A percentile compares a stretch with the other conserved stretches of the same genome.
phyloP scores from a whole-genome alignment of 1,140 invertebrate species.

The Nilaparvata lugens region DNA sequence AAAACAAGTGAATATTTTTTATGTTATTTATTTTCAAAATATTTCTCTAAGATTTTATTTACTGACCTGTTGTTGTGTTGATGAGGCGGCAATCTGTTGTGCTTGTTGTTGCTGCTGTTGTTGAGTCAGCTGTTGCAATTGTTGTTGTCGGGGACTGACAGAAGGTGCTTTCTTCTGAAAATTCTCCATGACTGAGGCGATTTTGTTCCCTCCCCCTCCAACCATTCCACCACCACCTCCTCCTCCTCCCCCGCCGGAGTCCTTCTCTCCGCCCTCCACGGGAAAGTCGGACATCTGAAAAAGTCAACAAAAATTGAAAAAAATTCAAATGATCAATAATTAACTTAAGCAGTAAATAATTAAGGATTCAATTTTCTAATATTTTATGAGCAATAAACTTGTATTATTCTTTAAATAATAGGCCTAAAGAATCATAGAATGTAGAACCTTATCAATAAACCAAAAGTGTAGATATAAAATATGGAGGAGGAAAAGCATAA shows the following conservation, averaged over 20 bases:
- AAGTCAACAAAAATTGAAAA: background rate
- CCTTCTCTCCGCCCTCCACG: conserved; percentile 18
- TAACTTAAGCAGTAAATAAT: background rate
- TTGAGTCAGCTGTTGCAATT: background rate
- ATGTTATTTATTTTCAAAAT: no score
- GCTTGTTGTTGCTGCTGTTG: no score
- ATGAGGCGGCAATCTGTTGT: background rate
- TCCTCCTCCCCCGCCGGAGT: background rate
- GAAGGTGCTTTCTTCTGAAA: conserved; percentile 25
- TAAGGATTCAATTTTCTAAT: no score
- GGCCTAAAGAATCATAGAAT: no score
- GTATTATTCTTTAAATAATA: no score
- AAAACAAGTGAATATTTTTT: no score
- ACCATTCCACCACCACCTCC: background rate
- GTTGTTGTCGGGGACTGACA: conserved; percentile 12
- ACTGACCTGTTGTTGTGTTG: conserved; percentile 8
- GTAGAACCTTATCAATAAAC: no score
- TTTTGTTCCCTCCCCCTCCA: conserved; percentile 13
- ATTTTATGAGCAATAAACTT: background rate
- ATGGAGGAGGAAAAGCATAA: no score
- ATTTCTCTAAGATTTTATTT: no score
- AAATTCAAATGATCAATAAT: background rate
- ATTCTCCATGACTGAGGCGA: conserved; percentile 24
- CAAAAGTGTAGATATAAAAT: no score
- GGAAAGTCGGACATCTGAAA: conserved; percentile 26